Percentiles rank a stretch among this genome's conserved stretches.
phyloP scores from a whole-genome alignment of 2,113 vertebrate genomes.

The Colossoma macropomum region DNA sequence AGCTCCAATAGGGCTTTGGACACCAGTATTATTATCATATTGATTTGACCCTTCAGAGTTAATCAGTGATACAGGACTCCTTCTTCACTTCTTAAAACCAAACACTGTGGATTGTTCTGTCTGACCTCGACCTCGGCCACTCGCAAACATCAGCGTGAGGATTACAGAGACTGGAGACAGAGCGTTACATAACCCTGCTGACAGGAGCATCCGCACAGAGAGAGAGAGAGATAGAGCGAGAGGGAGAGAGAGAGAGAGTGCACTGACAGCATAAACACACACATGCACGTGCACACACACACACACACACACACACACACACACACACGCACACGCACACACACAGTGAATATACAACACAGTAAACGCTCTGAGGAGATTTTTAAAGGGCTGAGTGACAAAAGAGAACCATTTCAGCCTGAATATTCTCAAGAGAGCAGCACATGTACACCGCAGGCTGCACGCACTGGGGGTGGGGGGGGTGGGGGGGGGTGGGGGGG shows the following conservation, averaged over 20 bases:
- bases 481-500: too few relatives aligned
- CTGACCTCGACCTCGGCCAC: too few relatives aligned
- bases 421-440: background rate
- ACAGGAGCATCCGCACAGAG: background rate
- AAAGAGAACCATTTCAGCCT: background rate
- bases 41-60: too few relatives aligned
- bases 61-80: too few relatives aligned
- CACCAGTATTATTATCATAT: too few relatives aligned
- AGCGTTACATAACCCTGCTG: background rate
- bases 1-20: too few relatives aligned
- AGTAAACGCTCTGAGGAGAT: background rate
- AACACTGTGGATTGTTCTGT: too few relatives aligned
- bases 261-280: background rate
- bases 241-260: background rate
- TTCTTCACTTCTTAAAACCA: too few relatives aligned
- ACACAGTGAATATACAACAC: background rate
- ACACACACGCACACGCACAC: background rate
- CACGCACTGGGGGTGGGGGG: background rate
- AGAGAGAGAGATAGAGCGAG: background rate
- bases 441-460: background rate
- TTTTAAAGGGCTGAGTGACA: background rate
- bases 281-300: background rate
- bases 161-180: constrained; percentile 16
- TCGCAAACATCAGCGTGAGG: background rate
- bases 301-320: background rate